Conservation (phyloP, 2,888 invertebrate species). For the Chrysodeixis includens region DNA sequence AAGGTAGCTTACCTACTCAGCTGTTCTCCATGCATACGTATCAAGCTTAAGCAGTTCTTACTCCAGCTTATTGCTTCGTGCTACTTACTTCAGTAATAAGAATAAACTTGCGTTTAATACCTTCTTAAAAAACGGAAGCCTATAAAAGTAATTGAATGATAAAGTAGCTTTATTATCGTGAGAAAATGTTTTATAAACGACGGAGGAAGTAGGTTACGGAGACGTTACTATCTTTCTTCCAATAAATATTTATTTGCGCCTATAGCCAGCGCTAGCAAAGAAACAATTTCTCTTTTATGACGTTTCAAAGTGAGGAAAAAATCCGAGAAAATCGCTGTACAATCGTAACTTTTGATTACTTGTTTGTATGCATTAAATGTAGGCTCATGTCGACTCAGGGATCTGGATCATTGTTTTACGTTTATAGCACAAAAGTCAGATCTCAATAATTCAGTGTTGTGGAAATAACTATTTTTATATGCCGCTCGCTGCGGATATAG, state of each 20-base stretch:
- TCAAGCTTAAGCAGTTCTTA: too few relatives aligned
- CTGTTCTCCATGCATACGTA: too few relatives aligned
- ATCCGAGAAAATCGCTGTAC: conserved; percentile 36
- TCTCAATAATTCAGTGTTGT: conserved; percentile 5
- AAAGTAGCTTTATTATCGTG: conserved; percentile 48
- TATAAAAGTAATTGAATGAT: conserved; percentile 44
- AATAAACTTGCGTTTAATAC: conserved; percentile 2
- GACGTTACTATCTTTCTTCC: conserved; percentile 32
- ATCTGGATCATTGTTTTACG: conserved; percentile 31
- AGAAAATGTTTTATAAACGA: conserved; percentile 50
- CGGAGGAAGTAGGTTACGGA: conserved; percentile 44
- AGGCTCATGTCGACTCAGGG: conserved; percentile 9
- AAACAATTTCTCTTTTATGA: conserved; percentile 57
- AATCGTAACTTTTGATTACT: conserved; percentile 53
- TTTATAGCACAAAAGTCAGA: conserved; percentile 23
- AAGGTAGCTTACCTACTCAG: too few relatives aligned
- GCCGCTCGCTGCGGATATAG: background rate
- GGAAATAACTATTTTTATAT: conserved; percentile 5
- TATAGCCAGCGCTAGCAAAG: conserved; percentile 26
- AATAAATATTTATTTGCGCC: conserved; percentile 58
- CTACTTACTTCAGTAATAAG: background rate
- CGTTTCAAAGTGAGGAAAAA: conserved; percentile 37
- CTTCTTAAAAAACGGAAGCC: conserved; percentile 1
- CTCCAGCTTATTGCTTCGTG: background rate
- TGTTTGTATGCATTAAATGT: conserved; percentile 51